Base-by-base conservation (phyloP, 2,797 vertebrate genomes). In the Typhlichthys subterraneus region DNA sequence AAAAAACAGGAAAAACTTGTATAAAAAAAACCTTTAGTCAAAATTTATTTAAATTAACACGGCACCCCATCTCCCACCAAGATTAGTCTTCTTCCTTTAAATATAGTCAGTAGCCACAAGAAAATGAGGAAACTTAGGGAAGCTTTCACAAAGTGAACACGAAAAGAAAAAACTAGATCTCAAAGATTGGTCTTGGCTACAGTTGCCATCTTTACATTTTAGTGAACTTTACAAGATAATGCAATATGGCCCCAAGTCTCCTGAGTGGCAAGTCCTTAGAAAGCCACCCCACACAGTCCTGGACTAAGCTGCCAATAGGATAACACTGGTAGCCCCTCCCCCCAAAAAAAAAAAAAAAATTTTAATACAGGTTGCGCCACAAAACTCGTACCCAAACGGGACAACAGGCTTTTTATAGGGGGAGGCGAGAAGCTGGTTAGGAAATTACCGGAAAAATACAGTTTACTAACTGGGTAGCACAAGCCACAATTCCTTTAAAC, bases 11-110 rank as follows among this genome's bases (percentile, higher is more conserved):
- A 57, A 38, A 38, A 38, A 9, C 38, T 8, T 38, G 3, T 23
- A 23, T 38, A 38, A 38, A 38, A 38, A 38, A 38, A 59, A 61
- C 59, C 57, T 58, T 61, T 63, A 65, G 63, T 77, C 73, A 88
- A 84, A 86, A 76, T 59, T 73, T 49, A 81, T 87, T 91, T 91
- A 92, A 91, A 92, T 92, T 89, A 87, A 87, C 15, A 76, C 12
- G 62, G 68, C 46, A 12, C 63, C 72, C 70, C 23, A 29, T 29
- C 23, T 29, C 4, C 57, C 19, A 50, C 72, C 76, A 79, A 61
- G 58, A 75, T 76, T 68, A 83, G 17, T 49, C 66, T 75, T 75
- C 23, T 72, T 77, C 83, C 65, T 47, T 48, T 76, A 83, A 83
- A 79, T 88, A 88, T 73, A 78, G 77, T 87, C 85, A 90, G 89